A percentile compares a stretch with the other conserved stretches of the same genome.
These are phyloP conservation scores for Agrotis ipsilon DNA, from an alignment of 2,888 invertebrate species.

Conservation along the genomic window DNA sequence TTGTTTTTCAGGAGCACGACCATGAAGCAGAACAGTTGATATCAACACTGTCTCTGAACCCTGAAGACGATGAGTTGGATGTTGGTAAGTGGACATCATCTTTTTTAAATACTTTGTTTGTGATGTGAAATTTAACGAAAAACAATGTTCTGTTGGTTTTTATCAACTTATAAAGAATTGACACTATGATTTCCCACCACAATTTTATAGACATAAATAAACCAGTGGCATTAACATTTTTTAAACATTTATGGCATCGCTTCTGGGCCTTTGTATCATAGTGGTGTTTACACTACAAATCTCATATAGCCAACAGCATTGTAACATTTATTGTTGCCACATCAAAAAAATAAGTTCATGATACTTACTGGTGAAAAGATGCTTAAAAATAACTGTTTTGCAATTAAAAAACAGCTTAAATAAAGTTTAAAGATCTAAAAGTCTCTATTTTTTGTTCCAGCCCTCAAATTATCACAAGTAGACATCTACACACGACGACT, in stretches of 20 bases:
- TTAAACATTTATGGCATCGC: too few relatives aligned
- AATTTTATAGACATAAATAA: too few relatives aligned
- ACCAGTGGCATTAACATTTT: too few relatives aligned
- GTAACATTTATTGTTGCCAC: neutral
- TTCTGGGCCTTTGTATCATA: too few relatives aligned
- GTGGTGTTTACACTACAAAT: neutral
- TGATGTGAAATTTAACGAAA: neutral
- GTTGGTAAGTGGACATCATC: constrained; percentile 89
- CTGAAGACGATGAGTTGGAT: constrained; percentile 97
- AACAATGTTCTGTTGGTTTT: too few relatives aligned
- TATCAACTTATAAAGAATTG: too few relatives aligned
- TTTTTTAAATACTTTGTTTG: neutral
- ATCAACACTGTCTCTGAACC: constrained; percentile 95
- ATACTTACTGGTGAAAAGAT: neutral
- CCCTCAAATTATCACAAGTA: constrained; percentile 97
- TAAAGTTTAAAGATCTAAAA: neutral
- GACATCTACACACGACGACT: constrained; percentile 97
- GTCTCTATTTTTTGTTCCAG: constrained; percentile 82
- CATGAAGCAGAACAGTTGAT: constrained; percentile 97
- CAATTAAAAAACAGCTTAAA: neutral
- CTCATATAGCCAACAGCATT: neutral
- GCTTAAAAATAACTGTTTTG: neutral
- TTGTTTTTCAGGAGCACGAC: constrained; percentile 95
- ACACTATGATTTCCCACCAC: too few relatives aligned
- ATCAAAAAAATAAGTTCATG: neutral